phyloP scores from a whole-genome alignment of 37 sponge, comb jelly and placozoan genomes.

The Agelas oroides region DNA sequence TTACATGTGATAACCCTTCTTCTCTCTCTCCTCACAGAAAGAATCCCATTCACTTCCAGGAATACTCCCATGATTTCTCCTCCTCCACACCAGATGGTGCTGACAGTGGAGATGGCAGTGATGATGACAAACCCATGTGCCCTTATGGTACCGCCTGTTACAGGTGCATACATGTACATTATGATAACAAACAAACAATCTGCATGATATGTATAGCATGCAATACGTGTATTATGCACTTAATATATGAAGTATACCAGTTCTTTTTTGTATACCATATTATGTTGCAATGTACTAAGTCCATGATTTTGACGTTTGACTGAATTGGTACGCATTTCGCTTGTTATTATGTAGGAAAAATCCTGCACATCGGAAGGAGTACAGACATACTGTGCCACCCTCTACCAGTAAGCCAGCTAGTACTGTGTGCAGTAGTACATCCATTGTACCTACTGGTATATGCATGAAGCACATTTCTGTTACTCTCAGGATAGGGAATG shows the following conservation, averaged over 20 bases:
- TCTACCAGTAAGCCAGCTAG: background rate
- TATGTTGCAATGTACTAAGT: no score
- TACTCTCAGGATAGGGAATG: no score
- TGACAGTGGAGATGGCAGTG: slow-evolving; percentile 21
- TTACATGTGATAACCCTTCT: no score
- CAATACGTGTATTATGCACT: no score
- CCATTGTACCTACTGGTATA: no score
- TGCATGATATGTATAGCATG: no score
- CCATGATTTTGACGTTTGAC: no score
- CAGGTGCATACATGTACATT: slow-evolving; percentile 41
- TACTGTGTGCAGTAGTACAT: background rate
- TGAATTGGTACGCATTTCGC: no score
- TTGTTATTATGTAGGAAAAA: slow-evolving; percentile 52
- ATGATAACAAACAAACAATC: background rate
- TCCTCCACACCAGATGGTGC: background rate
- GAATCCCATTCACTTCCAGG: slow-evolving; percentile 88
- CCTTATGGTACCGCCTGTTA: slow-evolving; percentile 87
- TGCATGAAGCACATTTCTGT: no score
- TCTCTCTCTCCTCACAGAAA: slow-evolving; percentile 48
- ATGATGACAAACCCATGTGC: slow-evolving; percentile 62
- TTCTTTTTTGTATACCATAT: no score
- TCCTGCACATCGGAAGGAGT: slow-evolving; percentile 69
- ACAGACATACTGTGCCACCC: slow-evolving; percentile 58
- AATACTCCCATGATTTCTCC: slow-evolving; percentile 74
- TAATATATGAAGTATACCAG: no score